Percentiles rank a stretch among this genome's conserved stretches.
phyloP scores from a whole-genome alignment of 2,888 invertebrate genomes.

The Coenonympha glycerion region DNA sequence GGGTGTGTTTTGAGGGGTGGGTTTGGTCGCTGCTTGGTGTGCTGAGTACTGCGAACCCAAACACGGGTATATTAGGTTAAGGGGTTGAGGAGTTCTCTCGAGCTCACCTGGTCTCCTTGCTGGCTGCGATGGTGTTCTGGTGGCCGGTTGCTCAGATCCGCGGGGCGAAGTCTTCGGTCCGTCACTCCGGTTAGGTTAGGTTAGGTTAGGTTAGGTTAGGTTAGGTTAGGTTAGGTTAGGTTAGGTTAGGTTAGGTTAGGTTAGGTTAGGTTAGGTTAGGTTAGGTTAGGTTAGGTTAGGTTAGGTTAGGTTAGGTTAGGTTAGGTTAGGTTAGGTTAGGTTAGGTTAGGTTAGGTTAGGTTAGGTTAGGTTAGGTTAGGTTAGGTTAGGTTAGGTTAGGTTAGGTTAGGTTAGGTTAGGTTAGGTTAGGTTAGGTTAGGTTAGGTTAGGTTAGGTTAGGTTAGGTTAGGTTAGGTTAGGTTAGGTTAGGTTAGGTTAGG shows the following conservation, averaged over 20 bases:
- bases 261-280: slow-evolving; percentile 21
- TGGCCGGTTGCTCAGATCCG: slow-evolving; percentile 13
- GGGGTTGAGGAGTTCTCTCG: too few species aligned
- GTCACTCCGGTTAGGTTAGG: slow-evolving; percentile 17
- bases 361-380: slow-evolving; percentile 22
- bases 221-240: slow-evolving; percentile 22
- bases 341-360: slow-evolving; percentile 23
- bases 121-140: too few species aligned
- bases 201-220: slow-evolving; percentile 20
- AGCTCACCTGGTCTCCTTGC: too few species aligned
- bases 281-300: slow-evolving; percentile 24
- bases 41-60: too few species aligned
- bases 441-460: slow-evolving; percentile 17
- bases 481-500: slow-evolving; percentile 23
- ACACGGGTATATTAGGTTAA: too few species aligned
- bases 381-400: slow-evolving; percentile 6
- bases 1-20: too few species aligned
- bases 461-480: slow-evolving; percentile 22
- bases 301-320: slow-evolving; percentile 22
- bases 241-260: slow-evolving; percentile 20
- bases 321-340: slow-evolving; percentile 24
- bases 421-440: slow-evolving; percentile 12
- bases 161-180: too few species aligned
- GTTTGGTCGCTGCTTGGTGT: too few species aligned
- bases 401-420: background rate